Conservation (phyloP, 2,888 invertebrate genomes). For the Automeris io region DNA sequence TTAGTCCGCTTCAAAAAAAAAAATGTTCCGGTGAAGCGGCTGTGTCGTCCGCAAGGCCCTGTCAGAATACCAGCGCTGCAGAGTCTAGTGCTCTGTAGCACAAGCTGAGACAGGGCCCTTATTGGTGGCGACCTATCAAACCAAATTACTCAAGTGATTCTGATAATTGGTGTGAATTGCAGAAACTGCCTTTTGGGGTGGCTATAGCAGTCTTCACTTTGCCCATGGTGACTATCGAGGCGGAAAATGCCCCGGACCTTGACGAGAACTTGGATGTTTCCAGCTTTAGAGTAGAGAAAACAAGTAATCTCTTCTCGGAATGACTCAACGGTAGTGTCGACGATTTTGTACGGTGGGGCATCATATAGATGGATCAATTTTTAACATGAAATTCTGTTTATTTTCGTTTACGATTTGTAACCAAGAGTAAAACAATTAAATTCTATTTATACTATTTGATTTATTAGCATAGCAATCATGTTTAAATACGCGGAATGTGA, state of each 20-base stretch:
- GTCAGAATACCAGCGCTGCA: too few species aligned
- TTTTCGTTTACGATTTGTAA: background rate
- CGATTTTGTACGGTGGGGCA: slow-evolving; percentile 37
- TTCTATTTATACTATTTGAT: background rate
- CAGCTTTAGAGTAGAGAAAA: slow-evolving; percentile 23
- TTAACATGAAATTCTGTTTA: too few species aligned
- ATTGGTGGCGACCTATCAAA: too few species aligned
- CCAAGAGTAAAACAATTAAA: background rate
- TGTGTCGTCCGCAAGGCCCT: too few species aligned
- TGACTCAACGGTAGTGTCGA: slow-evolving; percentile 42
- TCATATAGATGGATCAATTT: slow-evolving; percentile 13
- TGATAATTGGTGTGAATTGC: slow-evolving; percentile 9
- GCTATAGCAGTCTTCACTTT: slow-evolving; percentile 28
- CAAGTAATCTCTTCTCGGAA: slow-evolving; percentile 29
- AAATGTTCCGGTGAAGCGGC: too few species aligned
- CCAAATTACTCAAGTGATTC: too few species aligned
- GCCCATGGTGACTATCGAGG: slow-evolving; percentile 35
- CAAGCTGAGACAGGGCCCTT: too few species aligned
- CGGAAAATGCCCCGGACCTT: slow-evolving; percentile 30
- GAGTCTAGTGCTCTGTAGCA: too few species aligned
- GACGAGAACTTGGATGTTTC: slow-evolving; percentile 19
- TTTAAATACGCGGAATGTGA: too few species aligned
- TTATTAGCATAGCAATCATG: background rate
- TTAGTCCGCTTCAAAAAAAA: too few species aligned
- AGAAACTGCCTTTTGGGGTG: slow-evolving; percentile 39